phyloP scores from a whole-genome alignment of 2,888 invertebrate species.

The Brachypalpus laphriformis region DNA sequence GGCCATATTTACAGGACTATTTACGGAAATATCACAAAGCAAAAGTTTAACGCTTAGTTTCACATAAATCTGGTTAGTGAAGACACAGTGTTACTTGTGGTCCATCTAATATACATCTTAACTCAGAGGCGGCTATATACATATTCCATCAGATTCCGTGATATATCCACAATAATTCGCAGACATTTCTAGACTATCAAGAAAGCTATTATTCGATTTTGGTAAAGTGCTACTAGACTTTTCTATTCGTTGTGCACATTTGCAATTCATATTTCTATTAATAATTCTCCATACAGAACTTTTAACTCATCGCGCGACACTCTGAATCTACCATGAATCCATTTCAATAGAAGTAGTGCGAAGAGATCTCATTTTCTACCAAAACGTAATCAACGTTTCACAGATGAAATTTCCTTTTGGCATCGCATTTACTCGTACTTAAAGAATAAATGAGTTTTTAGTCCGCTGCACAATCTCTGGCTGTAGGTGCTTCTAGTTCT shows the following conservation, averaged over 20 bases:
- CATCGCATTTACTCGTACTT: neutral
- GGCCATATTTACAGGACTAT: too few species aligned
- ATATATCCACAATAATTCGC: too few species aligned
- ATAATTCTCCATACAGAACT: neutral
- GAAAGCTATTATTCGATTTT: too few species aligned
- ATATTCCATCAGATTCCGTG: too few species aligned
- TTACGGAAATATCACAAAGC: too few species aligned
- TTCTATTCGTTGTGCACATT: neutral
- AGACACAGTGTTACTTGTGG: too few species aligned
- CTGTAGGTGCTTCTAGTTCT: neutral
- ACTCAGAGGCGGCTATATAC: too few species aligned
- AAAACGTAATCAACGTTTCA: constrained; percentile 1
- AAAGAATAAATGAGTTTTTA: neutral
- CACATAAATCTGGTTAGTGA: too few species aligned
- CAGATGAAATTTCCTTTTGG: neutral
- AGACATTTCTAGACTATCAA: too few species aligned
- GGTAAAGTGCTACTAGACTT: too few species aligned
- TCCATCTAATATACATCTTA: too few species aligned
- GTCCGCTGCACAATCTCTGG: neutral
- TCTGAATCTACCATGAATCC: neutral
- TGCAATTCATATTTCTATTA: neutral
- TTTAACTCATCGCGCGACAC: neutral
- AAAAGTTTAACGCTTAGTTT: too few species aligned
- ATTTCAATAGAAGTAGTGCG: constrained; percentile 6
- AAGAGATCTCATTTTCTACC: neutral